These are phyloP conservation scores for Smittia aterrima DNA, from an alignment of 2,888 invertebrate species.

Conservation along the genomic window DNA sequence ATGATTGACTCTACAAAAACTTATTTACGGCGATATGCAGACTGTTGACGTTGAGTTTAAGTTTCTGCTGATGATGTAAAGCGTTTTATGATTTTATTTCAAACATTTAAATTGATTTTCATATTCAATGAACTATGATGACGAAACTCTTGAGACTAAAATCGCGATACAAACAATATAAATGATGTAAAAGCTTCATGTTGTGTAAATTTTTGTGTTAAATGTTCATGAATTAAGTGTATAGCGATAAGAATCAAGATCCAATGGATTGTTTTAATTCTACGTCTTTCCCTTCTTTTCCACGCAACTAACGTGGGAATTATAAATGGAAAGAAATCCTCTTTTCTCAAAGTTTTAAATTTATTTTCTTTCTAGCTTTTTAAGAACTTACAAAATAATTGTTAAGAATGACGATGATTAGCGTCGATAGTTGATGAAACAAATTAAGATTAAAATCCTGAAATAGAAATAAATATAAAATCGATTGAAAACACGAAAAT, in stretches of 20 bases:
- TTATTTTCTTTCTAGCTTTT: background rate
- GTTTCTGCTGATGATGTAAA: background rate
- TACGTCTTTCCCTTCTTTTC: background rate
- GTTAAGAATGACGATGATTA: conserved; percentile 6
- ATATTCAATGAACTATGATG: conserved; percentile 37
- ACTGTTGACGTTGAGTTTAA: background rate
- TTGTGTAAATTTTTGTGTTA: conserved; percentile 32
- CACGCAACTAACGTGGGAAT: background rate
- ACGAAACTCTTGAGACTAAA: conserved; percentile 42
- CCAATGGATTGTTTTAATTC: conserved; percentile 4
- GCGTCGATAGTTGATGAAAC: background rate
- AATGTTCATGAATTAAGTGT: background rate
- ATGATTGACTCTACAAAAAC: background rate
- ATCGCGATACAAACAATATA: conserved; percentile 28
- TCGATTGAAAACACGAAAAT: conserved; percentile 1
- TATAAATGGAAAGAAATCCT: background rate
- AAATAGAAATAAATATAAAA: conserved; percentile 32
- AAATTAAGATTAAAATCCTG: conserved; percentile 32
- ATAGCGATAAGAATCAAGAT: background rate
- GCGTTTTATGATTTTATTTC: too few species aligned
- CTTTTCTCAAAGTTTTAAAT: background rate
- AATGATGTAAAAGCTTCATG: conserved; percentile 7
- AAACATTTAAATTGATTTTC: background rate
- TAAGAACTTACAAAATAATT: conserved; percentile 34
- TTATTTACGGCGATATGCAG: too few species aligned